Evolutionary conservation across 2,113 vertebrate genomes (phyloP).

Genomic region (Uria lomvia): DNA sequence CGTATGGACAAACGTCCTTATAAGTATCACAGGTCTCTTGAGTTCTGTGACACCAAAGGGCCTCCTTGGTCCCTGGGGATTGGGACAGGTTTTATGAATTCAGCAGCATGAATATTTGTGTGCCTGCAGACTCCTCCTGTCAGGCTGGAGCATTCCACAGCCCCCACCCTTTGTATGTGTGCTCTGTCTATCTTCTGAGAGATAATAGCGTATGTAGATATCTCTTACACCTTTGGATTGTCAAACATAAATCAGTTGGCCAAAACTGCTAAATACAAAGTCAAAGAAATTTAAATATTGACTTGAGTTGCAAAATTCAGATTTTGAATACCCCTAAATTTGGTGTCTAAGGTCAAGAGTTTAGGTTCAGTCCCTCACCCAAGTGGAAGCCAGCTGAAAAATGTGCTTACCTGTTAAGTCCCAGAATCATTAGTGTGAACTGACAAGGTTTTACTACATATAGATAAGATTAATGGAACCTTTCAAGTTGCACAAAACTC

Average conservation of each 20-base stretch:
- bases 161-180: background rate
- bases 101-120: background rate
- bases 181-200: constrained; percentile 34
- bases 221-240: constrained; percentile 66
- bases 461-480: constrained; percentile 55
- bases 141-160: constrained; percentile 10
- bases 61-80: background rate
- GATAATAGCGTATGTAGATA: constrained; percentile 1
- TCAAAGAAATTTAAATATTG: constrained; percentile 60
- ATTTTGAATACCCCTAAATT: constrained; percentile 42
- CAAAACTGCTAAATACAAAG: constrained; percentile 1
- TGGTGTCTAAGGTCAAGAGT: constrained; percentile 35
- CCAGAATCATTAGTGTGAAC: constrained; percentile 36
- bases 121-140: background rate
- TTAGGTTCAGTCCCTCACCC: constrained; percentile 26
- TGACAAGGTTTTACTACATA: constrained; percentile 45
- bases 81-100: background rate
- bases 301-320: constrained; percentile 59
- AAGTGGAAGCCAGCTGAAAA: constrained; percentile 18
- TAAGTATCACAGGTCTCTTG: background rate
- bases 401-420: constrained; percentile 61
- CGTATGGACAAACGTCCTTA: fast-evolving
- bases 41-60: background rate
- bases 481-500: constrained; percentile 23
- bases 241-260: constrained; percentile 37